phyloP scores from a whole-genome alignment of 2,888 invertebrate genomes.

The Rhagium mordax region DNA sequence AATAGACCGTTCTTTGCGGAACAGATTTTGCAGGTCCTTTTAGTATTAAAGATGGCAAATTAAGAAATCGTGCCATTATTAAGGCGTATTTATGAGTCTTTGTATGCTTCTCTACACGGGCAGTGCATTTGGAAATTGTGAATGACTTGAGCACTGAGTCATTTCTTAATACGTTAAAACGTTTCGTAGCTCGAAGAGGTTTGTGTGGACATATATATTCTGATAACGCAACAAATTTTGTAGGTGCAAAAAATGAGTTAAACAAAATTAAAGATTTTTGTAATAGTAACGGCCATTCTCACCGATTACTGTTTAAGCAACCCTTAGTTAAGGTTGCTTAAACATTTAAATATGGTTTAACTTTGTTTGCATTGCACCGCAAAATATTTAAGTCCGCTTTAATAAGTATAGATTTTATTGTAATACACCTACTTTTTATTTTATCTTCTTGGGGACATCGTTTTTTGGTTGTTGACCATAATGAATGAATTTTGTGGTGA shows the following conservation, averaged over 20 bases:
- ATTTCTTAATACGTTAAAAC: conserved; percentile 49
- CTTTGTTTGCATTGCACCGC: no score
- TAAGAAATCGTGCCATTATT: conserved; percentile 36
- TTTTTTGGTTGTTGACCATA: no score
- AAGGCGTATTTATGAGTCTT: conserved; percentile 52
- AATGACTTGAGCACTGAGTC: conserved; percentile 42
- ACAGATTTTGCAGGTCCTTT: conserved; percentile 52
- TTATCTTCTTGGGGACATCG: no score
- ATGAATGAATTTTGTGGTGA: no score
- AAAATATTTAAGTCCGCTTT: no score
- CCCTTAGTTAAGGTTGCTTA: no score
- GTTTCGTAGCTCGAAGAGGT: conserved; percentile 56
- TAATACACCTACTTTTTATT: no score
- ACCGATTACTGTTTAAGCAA: no score
- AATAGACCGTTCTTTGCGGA: conserved; percentile 46
- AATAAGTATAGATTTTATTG: no score
- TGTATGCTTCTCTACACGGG: conserved; percentile 48
- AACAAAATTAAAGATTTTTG: conserved; percentile 1
- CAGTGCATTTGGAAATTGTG: conserved; percentile 47
- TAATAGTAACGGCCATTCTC: no score
- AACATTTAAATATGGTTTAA: no score
- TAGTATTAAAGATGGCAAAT: conserved; percentile 44
- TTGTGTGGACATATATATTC: conserved; percentile 46
- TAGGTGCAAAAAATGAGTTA: conserved; percentile 46
- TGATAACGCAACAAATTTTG: conserved; percentile 57